A percentile compares a stretch with the other conserved stretches of the same genome.
Conservation (phyloP, 2,797 vertebrate genomes). For the Enteromius unitaeniatus region DNA sequence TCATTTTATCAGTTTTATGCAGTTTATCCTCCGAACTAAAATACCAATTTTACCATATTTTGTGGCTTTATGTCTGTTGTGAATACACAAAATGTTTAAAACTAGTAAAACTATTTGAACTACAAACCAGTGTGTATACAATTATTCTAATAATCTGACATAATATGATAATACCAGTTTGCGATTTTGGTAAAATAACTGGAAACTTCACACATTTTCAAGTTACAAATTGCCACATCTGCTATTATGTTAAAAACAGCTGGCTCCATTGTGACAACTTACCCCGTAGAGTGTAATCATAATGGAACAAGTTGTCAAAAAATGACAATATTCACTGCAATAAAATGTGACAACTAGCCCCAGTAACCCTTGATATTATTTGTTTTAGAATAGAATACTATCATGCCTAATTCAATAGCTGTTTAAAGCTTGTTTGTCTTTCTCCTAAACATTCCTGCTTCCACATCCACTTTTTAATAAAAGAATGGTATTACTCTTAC, state of each 20-base stretch:
- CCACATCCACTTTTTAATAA: constrained; percentile 55
- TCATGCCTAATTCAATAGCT: background rate
- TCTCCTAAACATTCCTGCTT: constrained; percentile 48
- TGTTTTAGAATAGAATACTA: background rate
- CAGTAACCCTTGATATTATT: background rate
- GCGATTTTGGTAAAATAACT: background rate
- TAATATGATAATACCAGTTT: background rate
- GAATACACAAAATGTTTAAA: background rate
- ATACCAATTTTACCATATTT: background rate
- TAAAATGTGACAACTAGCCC: constrained; percentile 13
- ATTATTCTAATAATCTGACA: background rate
- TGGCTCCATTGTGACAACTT: background rate
- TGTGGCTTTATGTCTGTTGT: background rate
- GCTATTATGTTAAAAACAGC: background rate
- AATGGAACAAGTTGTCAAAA: background rate
- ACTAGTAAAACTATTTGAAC: background rate
- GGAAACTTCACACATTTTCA: background rate
- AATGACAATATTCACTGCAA: background rate
- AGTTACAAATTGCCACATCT: background rate
- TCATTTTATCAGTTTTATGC: no score
- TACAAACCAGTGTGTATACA: background rate
- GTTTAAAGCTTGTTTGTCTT: constrained; percentile 28
- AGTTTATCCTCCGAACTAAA: background rate
- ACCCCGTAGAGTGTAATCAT: background rate
- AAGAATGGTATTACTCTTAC: constrained; percentile 58